Evolutionary conservation across 2,797 vertebrate genomes (phyloP).

Genomic region (Ibycter americanus): DNA sequence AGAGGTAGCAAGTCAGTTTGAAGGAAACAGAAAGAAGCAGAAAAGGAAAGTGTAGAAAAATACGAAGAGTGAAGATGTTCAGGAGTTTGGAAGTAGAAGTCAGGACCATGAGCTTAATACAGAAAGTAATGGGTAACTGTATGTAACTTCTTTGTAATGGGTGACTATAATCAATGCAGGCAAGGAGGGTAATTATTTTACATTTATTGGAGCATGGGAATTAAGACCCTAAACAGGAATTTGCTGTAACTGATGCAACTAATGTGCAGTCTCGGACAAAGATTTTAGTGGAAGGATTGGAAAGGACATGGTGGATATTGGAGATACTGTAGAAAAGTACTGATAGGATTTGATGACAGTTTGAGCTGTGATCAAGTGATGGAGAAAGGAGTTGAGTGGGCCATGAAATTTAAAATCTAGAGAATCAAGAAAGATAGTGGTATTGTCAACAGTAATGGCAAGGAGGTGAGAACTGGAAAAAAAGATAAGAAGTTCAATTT

Average conservation of each 20-base stretch:
- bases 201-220: background rate
- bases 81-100: background rate
- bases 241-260: background rate
- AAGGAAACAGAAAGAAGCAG: background rate
- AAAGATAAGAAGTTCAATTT: conserved; percentile 67
- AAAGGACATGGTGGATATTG: background rate
- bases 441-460: conserved; percentile 25
- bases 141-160: background rate
- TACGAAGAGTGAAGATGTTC: background rate
- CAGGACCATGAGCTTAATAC: background rate
- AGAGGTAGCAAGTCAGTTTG: background rate
- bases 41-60: background rate
- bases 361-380: background rate
- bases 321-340: background rate
- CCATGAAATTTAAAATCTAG: conserved; percentile 51
- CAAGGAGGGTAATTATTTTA: background rate
- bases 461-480: conserved; percentile 15
- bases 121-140: background rate
- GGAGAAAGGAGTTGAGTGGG: conserved; percentile 23
- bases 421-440: background rate
- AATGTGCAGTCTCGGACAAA: background rate
- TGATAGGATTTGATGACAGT: background rate
- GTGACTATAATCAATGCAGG: background rate
- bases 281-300: background rate
- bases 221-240: background rate